A percentile compares a stretch with the other conserved stretches of the same genome.
These are phyloP conservation scores for Blastomussa wellsi DNA, from an alignment of 92 coral and sea anemone genomes.

Conservation along the genomic window DNA sequence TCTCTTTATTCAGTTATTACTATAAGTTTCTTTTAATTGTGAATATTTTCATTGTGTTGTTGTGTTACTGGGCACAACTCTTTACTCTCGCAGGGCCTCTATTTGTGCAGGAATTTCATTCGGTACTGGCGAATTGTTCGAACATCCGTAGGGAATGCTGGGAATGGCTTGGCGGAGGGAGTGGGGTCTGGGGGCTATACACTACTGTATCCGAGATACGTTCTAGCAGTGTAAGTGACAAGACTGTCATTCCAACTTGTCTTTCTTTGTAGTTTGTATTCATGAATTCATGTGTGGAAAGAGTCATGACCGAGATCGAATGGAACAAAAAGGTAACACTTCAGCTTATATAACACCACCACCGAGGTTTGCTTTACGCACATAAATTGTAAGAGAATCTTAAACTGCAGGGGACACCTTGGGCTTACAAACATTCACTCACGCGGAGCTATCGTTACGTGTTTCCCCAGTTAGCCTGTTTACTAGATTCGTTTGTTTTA, in stretches of 20 bases:
- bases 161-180: too few relatives aligned
- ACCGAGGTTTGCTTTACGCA: background rate
- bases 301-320: slow-evolving; percentile 81
- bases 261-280: slow-evolving; percentile 70
- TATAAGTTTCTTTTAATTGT: too few relatives aligned
- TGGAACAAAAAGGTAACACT: slow-evolving; percentile 78
- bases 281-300: slow-evolving; percentile 84
- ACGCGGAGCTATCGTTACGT: too few relatives aligned
- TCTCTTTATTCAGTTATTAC: too few relatives aligned
- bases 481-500: too few relatives aligned
- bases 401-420: background rate
- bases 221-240: background rate
- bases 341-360: too few relatives aligned
- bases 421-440: background rate
- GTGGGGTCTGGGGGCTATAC: slow-evolving; percentile 19
- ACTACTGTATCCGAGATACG: too few relatives aligned
- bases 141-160: background rate
- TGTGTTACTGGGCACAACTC: background rate
- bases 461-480: too few relatives aligned
- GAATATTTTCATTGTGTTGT: background rate
- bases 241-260: background rate
- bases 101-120: background rate
- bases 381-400: background rate
- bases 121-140: background rate
- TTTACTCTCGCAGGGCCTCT: background rate